Percentiles rank a stretch among this genome's conserved stretches.
phyloP scores from a whole-genome alignment of 2,888 invertebrate species.

The Aphidius colemani region DNA sequence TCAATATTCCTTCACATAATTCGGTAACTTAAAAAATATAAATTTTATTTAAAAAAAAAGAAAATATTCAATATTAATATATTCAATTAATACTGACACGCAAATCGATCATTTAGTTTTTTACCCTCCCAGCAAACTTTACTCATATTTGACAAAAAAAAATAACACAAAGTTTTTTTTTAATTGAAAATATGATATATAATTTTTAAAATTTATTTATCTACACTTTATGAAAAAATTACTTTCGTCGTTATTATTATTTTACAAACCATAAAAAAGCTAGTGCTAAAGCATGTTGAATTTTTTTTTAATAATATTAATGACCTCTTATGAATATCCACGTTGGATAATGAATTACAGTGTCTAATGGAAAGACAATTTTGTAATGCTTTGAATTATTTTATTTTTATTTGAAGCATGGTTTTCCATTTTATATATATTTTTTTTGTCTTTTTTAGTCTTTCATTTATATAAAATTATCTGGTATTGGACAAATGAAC shows the following conservation, averaged over 20 bases:
- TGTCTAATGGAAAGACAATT: constrained; percentile 17
- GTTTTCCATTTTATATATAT: neutral
- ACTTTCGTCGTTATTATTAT: no score
- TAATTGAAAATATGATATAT: no score
- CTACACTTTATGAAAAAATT: no score
- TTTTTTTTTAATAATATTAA: constrained; percentile 54
- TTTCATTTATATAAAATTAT: constrained; percentile 21
- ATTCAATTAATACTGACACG: neutral
- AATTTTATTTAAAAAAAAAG: neutral
- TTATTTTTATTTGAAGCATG: neutral
- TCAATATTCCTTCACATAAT: no score
- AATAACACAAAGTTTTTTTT: no score
- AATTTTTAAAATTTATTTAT: no score
- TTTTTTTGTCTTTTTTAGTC: neutral
- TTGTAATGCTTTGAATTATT: constrained; percentile 8
- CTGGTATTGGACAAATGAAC: constrained; percentile 15
- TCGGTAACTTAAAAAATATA: neutral
- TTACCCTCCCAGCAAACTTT: constrained; percentile 32
- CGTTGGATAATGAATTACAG: constrained; percentile 26
- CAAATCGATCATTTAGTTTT: constrained; percentile 29
- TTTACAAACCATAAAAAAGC: no score
- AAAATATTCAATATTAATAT: neutral
- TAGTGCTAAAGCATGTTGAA: constrained; percentile 56
- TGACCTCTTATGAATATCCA: constrained; percentile 41
- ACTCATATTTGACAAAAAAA: constrained; percentile 3